Base-by-base conservation (phyloP, 2,113 vertebrate species). In the Cinclus cinclus region DNA sequence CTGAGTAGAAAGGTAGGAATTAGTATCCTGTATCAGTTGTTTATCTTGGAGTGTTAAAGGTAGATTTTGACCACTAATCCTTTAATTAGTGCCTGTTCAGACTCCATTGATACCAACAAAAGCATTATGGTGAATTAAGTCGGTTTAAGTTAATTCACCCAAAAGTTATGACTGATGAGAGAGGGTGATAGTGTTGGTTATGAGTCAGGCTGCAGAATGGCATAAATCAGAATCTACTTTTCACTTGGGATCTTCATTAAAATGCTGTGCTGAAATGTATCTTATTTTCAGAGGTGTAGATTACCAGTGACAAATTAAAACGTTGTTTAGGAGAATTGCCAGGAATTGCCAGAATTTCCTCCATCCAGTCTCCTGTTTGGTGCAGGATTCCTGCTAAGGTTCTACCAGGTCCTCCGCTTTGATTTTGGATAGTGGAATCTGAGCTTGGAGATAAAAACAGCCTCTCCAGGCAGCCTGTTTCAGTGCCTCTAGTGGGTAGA, bases 301-400 rank as follows among this genome's bases (percentile, higher is more conserved):
- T 83, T 73, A 10, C 39, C 14, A 27, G 44, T 52, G n/a, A 59
- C 55, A 20, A 21, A 31, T 37, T 15, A 7, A 83, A 70, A 25
- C 31, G 10, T 9, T 75, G 17, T 56, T 49, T 33, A 28, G 47
- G 64, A 58, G 25, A 5, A 39, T 28, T 81, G 30, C 15, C 44
- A 55, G 42, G 78, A 50, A 28, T 37, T 37, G 20, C 33, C 28
- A 12, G 35, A 37, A 37, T 16, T n/a, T 67, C 46, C 50, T 64
- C 47, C 24, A 28, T 37, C 15, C 71, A 10, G 0, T 55, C 55
- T 68, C 18, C 44, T 68, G 33, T 50, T 46, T 0, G 0, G 8
- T 28, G n/a, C 25, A 28, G 63, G 37, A 21, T 19, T 35, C 4
- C 11, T 80, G 62, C 41, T 56, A 7, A 35, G 1, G 2, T 46